These are phyloP conservation scores for Miopithecus talapoin DNA, from an alignment of 2,797 vertebrate genomes.

Conservation along the genomic window DNA sequence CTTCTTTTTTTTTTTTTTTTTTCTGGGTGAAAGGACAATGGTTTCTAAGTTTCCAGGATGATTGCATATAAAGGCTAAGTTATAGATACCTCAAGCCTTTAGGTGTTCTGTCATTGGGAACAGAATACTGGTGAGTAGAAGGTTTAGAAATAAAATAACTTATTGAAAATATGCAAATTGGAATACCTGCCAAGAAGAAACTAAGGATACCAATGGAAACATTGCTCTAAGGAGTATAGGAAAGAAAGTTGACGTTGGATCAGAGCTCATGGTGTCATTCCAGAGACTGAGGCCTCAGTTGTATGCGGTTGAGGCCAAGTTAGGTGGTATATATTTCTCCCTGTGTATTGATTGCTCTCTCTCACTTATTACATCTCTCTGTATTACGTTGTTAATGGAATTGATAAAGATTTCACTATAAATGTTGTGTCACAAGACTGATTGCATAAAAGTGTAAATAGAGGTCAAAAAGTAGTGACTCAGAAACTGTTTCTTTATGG, in stretches of 20 bases:
- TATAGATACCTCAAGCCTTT: background rate
- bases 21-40: background rate
- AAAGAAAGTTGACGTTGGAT: background rate
- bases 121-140: background rate
- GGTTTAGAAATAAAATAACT: background rate
- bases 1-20: background rate
- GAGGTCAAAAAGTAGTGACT: background rate
- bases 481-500: background rate
- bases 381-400: background rate
- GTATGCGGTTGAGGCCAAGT: background rate
- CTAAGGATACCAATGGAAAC: background rate
- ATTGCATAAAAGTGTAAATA: background rate
- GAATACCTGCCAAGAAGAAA: background rate
- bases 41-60: background rate
- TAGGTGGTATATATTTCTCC: background rate
- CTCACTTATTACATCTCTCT: background rate
- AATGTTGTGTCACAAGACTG: background rate
- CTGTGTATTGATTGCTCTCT: background rate
- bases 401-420: background rate
- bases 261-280: background rate
- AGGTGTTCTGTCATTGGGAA: background rate
- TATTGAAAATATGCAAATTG: background rate
- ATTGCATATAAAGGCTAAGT: background rate
- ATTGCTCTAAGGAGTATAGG: background rate
- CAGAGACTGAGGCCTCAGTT: background rate